Base-by-base conservation (phyloP, 2,797 vertebrate species). In the Neosilurus mollespiculum region DNA sequence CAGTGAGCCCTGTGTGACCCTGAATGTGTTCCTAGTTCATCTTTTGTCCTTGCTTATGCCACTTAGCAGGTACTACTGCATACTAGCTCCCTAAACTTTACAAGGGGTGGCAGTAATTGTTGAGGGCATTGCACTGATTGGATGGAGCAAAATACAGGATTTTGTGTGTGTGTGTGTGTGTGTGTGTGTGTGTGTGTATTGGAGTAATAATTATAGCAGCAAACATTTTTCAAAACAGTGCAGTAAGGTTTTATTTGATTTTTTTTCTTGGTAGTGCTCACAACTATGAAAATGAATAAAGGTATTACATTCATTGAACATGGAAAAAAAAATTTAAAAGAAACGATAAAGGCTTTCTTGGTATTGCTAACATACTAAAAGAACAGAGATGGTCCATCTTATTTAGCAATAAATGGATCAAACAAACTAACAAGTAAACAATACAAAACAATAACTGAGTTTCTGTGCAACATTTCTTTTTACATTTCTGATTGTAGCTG, bases 171-270 rank as follows among this genome's bases (percentile, higher is more conserved):
- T 30, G 30, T 24, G 30, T 30, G 30, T 30, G 30, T 30, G 30
- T 30, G 30, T 30, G 1, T 61, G 1, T 65, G 6, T n/a, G 9
- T 24, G 59, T n/a, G 37, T 70, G 10, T 37, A 1, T 69, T 37
- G 37, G 34, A 10, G 30, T 37, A 16, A 51, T 51, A 70, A 70
- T 3, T 0, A 2, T 72, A 72, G 49, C 6, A 15, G 43, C 69
- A 73, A 37, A 56, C 10, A 34, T 37, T 58, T 86, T 89, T 87
- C 83, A 91, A 92, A 94, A 92, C 92, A 94, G 93, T 95, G 94
- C 94, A 93, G 91, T 93, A 92, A 92, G 91, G 89, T 91, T 95
- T 97, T 97, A 96, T 89, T 96, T 95, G 30, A 37, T 76, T 76
- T 37, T 15, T 76, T 75, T 73, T 58, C 91, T 96, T 83, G 91